These are phyloP conservation scores for Calonectris borealis DNA, from an alignment of 2,113 vertebrate genomes.

Conservation along the genomic window DNA sequence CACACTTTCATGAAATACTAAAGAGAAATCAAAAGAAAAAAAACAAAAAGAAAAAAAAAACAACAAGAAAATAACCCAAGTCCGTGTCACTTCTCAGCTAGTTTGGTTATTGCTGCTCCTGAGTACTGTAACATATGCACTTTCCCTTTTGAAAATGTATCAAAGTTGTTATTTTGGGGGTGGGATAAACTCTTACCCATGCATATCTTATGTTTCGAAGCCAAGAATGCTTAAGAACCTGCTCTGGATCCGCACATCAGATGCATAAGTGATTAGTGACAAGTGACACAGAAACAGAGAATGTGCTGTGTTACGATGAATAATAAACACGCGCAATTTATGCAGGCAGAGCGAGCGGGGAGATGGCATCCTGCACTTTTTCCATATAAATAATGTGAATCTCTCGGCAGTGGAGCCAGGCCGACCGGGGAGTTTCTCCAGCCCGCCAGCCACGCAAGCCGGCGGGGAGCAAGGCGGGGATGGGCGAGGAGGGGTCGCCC, in stretches of 20 bases:
- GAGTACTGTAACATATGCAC: conserved; percentile 72
- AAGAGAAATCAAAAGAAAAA: conserved; percentile 32
- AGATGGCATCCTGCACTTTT: conserved; percentile 47
- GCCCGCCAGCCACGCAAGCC: neutral
- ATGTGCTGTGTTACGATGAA: conserved; percentile 65
- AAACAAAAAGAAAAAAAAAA: neutral
- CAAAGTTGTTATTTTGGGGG: conserved; percentile 67
- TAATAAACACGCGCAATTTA: conserved; percentile 69
- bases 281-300: conserved; percentile 79
- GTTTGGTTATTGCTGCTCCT: conserved; percentile 68
- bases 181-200: conserved; percentile 74
- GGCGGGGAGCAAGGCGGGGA: rapidly evolving
- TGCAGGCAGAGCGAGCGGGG: conserved; percentile 49
- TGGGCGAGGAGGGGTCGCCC: neutral
- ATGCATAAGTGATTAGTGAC: conserved; percentile 77
- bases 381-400: conserved; percentile 50
- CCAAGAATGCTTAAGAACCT: conserved; percentile 72
- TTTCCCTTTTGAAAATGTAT: conserved; percentile 70
- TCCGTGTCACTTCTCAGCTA: conserved; percentile 76
- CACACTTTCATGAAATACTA: conserved; percentile 75
- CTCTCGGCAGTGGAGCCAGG: neutral
- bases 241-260: conserved; percentile 70
- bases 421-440: neutral
- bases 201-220: conserved; percentile 68
- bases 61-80: conserved; percentile 58